Conservation (phyloP, 2,888 invertebrate species). For the Mamestra brassicae region DNA sequence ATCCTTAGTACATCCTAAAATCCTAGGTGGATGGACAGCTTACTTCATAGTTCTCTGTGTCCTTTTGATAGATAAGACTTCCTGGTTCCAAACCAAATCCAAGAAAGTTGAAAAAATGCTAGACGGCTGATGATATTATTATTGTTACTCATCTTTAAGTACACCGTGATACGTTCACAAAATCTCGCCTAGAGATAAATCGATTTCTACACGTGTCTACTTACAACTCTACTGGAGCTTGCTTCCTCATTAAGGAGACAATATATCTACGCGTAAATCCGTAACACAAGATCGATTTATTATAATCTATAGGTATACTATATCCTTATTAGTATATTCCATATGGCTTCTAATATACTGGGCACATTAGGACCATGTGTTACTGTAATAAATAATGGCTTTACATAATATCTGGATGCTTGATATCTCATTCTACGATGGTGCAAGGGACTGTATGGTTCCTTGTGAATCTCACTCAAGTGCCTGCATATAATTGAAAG, state of each 20-base stretch:
- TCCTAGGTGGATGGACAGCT: too few relatives aligned
- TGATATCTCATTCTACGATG: background rate
- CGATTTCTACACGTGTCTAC: too few relatives aligned
- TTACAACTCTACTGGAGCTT: background rate
- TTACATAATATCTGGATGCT: constrained; percentile 6
- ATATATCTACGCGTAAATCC: too few relatives aligned
- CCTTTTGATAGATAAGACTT: too few relatives aligned
- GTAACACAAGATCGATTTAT: background rate
- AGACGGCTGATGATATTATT: too few relatives aligned
- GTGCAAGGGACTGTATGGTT: background rate
- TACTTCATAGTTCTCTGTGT: too few relatives aligned
- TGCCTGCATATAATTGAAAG: too few relatives aligned
- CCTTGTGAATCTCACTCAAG: background rate
- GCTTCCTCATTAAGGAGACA: background rate
- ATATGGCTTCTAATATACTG: constrained; percentile 10
- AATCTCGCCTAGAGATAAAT: background rate
- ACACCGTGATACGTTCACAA: background rate
- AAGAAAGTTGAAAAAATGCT: too few relatives aligned
- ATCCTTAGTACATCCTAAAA: too few relatives aligned
- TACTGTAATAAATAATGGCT: constrained; percentile 31
- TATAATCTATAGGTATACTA: background rate
- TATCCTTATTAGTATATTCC: constrained; percentile 4
- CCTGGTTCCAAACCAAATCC: too few relatives aligned
- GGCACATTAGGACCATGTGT: constrained; percentile 30
- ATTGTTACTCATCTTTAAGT: too few relatives aligned